phyloP scores from a whole-genome alignment of 2,888 invertebrate species.

The Acanthosepion esculentum region DNA sequence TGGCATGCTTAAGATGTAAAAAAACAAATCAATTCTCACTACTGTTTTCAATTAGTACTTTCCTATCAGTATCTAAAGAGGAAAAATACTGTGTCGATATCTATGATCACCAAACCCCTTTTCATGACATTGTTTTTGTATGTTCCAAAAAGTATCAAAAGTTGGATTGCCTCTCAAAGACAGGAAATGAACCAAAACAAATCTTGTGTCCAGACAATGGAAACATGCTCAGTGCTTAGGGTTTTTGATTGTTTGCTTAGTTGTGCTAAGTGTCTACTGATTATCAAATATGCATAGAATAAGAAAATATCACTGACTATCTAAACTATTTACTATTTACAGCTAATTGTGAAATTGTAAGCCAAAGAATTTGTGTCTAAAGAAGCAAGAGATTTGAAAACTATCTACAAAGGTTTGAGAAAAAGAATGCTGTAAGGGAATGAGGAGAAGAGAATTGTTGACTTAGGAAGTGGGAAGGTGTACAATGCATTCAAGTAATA shows the following conservation, averaged over 20 bases:
- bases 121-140: not conserved
- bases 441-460: not conserved
- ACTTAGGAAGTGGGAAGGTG: not conserved
- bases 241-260: not conserved
- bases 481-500: not conserved
- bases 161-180: not conserved
- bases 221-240: not conserved
- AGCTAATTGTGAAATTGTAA: not conserved
- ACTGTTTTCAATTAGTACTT: no score
- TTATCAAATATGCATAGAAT: not conserved
- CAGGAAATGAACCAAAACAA: not conserved
- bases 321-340: not conserved
- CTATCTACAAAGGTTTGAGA: not conserved
- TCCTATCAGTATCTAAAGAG: not conserved
- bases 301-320: constrained; percentile 3
- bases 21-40: no score
- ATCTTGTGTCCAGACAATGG: not conserved
- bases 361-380: not conserved
- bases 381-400: no score
- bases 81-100: not conserved
- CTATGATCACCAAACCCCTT: not conserved
- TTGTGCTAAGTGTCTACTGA: not conserved
- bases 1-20: no score
- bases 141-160: not conserved
- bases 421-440: not conserved